Conservation (phyloP, 2,888 invertebrate genomes). For the Hofmannophila pseudospretella region DNA sequence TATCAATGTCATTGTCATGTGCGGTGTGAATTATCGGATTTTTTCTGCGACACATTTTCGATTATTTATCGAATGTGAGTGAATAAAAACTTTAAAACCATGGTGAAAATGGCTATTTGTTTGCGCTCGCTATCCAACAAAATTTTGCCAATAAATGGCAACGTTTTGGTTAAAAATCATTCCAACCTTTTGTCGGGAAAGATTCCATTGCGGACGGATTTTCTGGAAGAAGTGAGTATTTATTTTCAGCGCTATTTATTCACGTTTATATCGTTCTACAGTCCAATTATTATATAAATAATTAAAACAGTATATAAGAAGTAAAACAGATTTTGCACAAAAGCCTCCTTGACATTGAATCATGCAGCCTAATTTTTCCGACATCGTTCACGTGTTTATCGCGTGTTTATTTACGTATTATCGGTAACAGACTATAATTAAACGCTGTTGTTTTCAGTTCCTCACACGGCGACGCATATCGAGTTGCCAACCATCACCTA, state of each 20-base stretch:
- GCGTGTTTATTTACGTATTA: conserved; percentile 13
- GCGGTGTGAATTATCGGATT: conserved; percentile 37
- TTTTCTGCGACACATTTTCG: conserved; percentile 45
- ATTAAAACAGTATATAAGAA: no score
- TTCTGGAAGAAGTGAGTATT: conserved; percentile 76
- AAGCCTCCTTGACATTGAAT: conserved; percentile 51
- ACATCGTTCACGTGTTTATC: conserved; percentile 30
- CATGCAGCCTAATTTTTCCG: conserved; percentile 22
- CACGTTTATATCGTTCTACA: no score
- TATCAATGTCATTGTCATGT: conserved; percentile 13
- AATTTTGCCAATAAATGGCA: conserved; percentile 71
- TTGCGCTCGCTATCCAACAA: conserved; percentile 76
- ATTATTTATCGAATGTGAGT: conserved; percentile 33
- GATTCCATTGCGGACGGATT: conserved; percentile 63
- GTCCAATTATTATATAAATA: no score
- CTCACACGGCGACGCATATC: conserved; percentile 58
- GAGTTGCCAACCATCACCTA: conserved; percentile 53
- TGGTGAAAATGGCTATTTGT: conserved; percentile 75
- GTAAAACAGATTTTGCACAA: no score
- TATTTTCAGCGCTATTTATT: conserved; percentile 14
- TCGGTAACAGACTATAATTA: conserved; percentile 1
- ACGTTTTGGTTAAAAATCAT: conserved; percentile 73
- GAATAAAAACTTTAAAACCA: conserved; percentile 23
- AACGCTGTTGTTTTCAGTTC: conserved; percentile 34
- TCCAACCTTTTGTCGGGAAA: conserved; percentile 70